Evolutionary conservation across 2,113 vertebrate species (phyloP), one percentile per base, ranked within the genome.

Genomic region (Apodemus sylvaticus): DNA sequence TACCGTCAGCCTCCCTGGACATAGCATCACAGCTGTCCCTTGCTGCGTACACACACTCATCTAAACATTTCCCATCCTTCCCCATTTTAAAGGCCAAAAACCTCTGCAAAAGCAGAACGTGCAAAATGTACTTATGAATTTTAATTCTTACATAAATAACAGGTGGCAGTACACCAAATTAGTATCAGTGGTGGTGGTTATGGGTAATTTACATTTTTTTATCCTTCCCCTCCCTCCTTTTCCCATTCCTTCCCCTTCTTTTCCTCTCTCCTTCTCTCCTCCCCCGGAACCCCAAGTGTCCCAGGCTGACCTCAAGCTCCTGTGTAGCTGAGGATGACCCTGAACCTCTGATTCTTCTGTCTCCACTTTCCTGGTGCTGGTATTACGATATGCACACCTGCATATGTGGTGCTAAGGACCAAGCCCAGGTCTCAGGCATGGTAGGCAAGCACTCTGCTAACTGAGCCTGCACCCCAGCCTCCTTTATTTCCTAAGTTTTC

Each of bases 141-240:
- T 98, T 95, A 74, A 94, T 86, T 92, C 58, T 90, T 82, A 70
- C 1, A 42, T 96, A 91, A 94, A 9, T 86, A 87, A 93, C 95
- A 36, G 45, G 45, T 51, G 76, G 29, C 36, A 92, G 45, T 83
- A 77, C n/a, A 73, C 34, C 70, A 90, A 94, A 62, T 85, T 90
- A 60, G 31, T 95, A 90, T 73, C 42, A 87, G 16, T 71, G 13
- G 13, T 76, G 20, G 16, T 45, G 94, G 19, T 87, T 77, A 90
- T 4, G 83, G 34, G 4, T 94, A 34, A 86, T 45, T 90, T 97
- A 94, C 58, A 83, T 71, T 86, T 94, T 94, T 81, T n/a, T n/a
- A 86, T 73, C 14, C 36, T 11, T 53, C 31, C 34, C 36, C 58
- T 45, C n/a, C 58, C 8, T 10, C 58, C 81, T 62, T 83, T 19